These are phyloP conservation scores for Dasypus novemcinctus DNA, from an alignment of 2,113 vertebrate species.

Conservation along the genomic window DNA sequence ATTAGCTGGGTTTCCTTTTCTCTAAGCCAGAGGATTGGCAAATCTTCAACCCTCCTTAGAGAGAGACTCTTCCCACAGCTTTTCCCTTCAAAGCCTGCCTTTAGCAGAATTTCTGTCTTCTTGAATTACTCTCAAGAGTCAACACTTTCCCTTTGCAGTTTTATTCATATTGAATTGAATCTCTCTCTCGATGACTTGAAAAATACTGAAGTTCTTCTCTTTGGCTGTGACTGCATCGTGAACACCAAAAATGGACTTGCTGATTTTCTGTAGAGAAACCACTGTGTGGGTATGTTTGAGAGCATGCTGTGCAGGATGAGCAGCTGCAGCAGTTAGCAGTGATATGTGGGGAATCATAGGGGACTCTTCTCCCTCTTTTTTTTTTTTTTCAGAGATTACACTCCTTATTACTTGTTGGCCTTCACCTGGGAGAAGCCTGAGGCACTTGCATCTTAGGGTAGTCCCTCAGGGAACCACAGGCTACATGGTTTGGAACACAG, in stretches of 20 bases:
- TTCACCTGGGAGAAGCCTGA: neutral
- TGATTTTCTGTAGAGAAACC: accelerated
- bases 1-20: neutral
- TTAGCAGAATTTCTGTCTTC: neutral
- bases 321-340: accelerated
- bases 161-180: neutral
- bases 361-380: too few relatives aligned
- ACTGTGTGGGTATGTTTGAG: too few relatives aligned
- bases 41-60: neutral
- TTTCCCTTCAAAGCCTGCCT: neutral
- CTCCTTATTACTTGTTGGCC: neutral
- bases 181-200: neutral
- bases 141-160: neutral
- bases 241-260: neutral
- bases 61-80: neutral
- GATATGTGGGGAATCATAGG: neutral
- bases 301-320: accelerated
- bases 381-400: neutral
- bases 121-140: neutral
- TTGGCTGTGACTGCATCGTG: neutral
- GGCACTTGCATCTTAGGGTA: neutral
- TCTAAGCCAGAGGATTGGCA: neutral
- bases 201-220: neutral
- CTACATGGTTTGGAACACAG: neutral
- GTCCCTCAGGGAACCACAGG: neutral